Conservation (phyloP, 2,113 vertebrate species). For the Synodontis membranacea region DNA sequence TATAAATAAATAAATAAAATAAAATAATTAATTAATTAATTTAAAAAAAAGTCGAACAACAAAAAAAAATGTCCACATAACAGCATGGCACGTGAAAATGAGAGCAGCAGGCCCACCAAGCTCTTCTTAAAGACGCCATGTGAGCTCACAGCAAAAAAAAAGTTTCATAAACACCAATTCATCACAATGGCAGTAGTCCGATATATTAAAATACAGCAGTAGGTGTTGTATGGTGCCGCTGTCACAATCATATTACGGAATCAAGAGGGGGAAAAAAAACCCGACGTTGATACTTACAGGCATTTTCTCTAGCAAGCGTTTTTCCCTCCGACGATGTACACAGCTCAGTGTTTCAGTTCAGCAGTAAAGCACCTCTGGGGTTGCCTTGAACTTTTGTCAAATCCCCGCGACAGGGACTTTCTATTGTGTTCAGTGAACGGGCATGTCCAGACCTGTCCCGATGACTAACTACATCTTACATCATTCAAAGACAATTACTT, state of each 20-base stretch:
- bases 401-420: background rate
- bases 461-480: constrained; percentile 12
- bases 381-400: constrained; percentile 42
- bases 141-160: constrained; percentile 40
- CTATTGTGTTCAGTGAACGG: background rate
- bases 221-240: background rate
- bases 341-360: constrained; percentile 27
- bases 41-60: no score
- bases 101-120: background rate
- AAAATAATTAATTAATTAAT: no score
- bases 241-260: background rate
- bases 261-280: background rate
- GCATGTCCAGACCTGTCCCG: constrained; percentile 49
- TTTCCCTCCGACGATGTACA: constrained; percentile 19
- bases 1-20: no score
- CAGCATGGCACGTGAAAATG: background rate
- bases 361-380: background rate
- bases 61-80: background rate
- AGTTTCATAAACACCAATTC: background rate
- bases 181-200: background rate
- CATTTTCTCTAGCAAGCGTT: constrained; percentile 32
- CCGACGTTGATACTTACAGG: constrained; percentile 48
- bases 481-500: background rate
- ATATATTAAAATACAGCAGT: background rate
- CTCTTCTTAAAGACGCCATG: constrained; percentile 38